Evolutionary conservation across 2,797 vertebrate genomes (phyloP).

Genomic region (Tangara arthus): DNA sequence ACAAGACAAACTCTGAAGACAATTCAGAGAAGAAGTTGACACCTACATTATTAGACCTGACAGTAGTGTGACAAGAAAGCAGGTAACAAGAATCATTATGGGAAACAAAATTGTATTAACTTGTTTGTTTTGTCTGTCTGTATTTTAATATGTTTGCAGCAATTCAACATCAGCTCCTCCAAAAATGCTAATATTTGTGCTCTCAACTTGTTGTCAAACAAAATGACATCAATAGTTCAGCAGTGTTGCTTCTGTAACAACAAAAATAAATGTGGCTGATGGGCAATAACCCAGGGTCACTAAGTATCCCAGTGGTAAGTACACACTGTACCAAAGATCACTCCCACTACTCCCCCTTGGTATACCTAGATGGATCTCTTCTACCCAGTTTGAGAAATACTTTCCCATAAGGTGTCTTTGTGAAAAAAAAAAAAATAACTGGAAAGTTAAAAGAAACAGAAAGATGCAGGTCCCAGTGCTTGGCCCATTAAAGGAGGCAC

Average conservation of each 20-base stretch:
- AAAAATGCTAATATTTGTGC: background rate
- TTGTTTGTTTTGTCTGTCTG: slow-evolving; percentile 26
- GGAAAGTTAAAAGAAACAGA: background rate
- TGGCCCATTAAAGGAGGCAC: background rate
- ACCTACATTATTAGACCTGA: slow-evolving; percentile 41
- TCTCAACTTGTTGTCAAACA: slow-evolving; percentile 15
- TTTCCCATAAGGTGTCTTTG: background rate
- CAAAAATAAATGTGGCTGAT: background rate
- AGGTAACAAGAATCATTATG: background rate
- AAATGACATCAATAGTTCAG: background rate
- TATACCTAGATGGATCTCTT: background rate
- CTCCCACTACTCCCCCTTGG: background rate
- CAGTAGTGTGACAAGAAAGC: slow-evolving; percentile 27
- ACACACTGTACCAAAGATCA: fast-evolving
- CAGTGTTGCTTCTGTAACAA: background rate
- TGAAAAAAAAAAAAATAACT: background rate
- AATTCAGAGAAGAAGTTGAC: slow-evolving; percentile 6
- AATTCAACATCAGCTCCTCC: background rate
- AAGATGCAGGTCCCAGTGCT: background rate
- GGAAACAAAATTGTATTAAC: background rate
- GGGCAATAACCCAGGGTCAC: background rate
- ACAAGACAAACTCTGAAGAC: background rate
- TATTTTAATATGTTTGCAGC: background rate
- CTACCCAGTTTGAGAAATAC: background rate
- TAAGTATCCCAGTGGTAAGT: background rate